These are phyloP conservation scores for Schizopygopsis pylzovi DNA, from an alignment of 2,797 vertebrate species.

Conservation along the genomic window DNA sequence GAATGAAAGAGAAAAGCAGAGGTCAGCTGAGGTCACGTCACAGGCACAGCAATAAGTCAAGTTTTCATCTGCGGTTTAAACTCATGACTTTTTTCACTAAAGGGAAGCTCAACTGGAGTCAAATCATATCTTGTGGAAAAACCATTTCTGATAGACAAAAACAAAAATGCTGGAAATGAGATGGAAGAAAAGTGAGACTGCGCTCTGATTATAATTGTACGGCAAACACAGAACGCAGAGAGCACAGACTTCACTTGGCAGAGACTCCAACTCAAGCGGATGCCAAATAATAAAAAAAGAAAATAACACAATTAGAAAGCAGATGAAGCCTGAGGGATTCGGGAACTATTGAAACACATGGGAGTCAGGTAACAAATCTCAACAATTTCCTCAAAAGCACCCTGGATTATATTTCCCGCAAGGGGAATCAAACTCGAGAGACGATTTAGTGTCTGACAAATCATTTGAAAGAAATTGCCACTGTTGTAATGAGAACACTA, in stretches of 20 bases:
- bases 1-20: not conserved
- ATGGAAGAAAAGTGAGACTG: not conserved
- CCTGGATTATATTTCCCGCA: not conserved
- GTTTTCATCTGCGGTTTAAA: not conserved
- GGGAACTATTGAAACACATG: not conserved
- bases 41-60: slow-evolving; percentile 5
- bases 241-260: not conserved
- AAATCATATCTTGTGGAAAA: slow-evolving; percentile 22
- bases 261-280: not conserved
- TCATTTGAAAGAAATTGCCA: not conserved
- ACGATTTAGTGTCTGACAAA: not conserved
- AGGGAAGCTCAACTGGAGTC: not conserved
- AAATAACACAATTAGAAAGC: not conserved
- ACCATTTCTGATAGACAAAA: slow-evolving; percentile 36
- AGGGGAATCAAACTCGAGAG: not conserved
- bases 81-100: not conserved
- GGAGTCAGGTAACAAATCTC: slow-evolving; percentile 14
- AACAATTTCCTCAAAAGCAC: slow-evolving; percentile 13
- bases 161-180: slow-evolving; percentile 37
- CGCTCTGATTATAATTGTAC: slow-evolving; percentile 16
- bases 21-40: slow-evolving; percentile 11
- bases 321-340: slow-evolving; percentile 9
- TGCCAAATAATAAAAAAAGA: not conserved
- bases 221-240: not conserved
- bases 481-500: not conserved